Evolutionary conservation across 1,140 invertebrate genomes (phyloP).

Genomic region (Drosophila ananassae): DNA sequence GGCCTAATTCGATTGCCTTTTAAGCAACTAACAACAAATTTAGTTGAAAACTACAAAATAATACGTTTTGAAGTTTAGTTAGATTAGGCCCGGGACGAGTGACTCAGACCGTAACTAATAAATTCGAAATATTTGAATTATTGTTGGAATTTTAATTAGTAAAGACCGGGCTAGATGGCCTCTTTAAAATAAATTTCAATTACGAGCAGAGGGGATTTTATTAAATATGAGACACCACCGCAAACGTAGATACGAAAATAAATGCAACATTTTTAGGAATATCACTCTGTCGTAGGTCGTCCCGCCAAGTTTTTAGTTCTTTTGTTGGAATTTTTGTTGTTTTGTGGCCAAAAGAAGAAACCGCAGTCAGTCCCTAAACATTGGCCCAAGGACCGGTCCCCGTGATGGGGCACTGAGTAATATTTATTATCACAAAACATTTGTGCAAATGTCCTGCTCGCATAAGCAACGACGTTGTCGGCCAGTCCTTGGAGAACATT

Average conservation of each 20-base stretch:
- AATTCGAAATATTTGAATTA: neutral
- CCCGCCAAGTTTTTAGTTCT: slow-evolving; percentile 7
- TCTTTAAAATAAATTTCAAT: slow-evolving; percentile 76
- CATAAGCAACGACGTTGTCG: slow-evolving; percentile 77
- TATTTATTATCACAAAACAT: slow-evolving; percentile 82
- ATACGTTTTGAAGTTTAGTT: slow-evolving; percentile 57
- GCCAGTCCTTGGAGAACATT: slow-evolving; percentile 81
- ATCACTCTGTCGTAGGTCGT: slow-evolving; percentile 4
- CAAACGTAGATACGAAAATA: slow-evolving; percentile 63
- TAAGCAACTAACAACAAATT: slow-evolving; percentile 14
- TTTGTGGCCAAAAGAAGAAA: neutral
- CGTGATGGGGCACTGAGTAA: slow-evolving; percentile 76
- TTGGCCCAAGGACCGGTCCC: slow-evolving; percentile 40
- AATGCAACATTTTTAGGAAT: slow-evolving; percentile 63
- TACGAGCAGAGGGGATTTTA: slow-evolving; percentile 50
- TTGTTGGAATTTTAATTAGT: slow-evolving; percentile 37
- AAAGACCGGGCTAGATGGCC: slow-evolving; percentile 6
- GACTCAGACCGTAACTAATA: neutral
- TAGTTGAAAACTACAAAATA: slow-evolving; percentile 61
- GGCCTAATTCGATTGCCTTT: slow-evolving; percentile 62
- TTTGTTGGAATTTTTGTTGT: slow-evolving; percentile 26
- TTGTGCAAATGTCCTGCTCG: slow-evolving; percentile 80
- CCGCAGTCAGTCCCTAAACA: slow-evolving; percentile 50
- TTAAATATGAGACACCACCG: slow-evolving; percentile 35
- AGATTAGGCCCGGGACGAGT: slow-evolving; percentile 15